Conservation (phyloP, 2,797 vertebrate species). For the Pseudomugil tenellus region DNA sequence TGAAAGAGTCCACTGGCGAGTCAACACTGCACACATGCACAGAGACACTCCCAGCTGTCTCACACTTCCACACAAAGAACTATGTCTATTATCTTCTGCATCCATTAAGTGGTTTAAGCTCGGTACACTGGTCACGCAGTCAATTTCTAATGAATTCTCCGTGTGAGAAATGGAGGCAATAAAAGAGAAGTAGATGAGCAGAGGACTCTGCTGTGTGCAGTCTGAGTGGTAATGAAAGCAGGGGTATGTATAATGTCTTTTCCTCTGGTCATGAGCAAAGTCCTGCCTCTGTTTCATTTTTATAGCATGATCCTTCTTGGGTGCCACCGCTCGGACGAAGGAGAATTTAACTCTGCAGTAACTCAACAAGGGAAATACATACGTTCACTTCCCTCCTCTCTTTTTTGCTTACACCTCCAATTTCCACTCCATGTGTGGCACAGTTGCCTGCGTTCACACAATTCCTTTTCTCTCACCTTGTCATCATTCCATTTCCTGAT, state of each 20-base stretch:
- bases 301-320: conserved; percentile 69
- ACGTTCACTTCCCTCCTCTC: conserved; percentile 22
- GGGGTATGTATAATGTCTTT: conserved; percentile 60
- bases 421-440: conserved; percentile 3
- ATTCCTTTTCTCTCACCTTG: conserved; percentile 23
- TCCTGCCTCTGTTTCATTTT: conserved; percentile 72
- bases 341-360: conserved; percentile 19
- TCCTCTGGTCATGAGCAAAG: conserved; percentile 54
- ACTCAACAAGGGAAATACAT: conserved; percentile 27
- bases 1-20: conserved; percentile 15
- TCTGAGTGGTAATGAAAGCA: conserved; percentile 59
- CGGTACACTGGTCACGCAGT: conserved; percentile 67
- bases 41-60: conserved; percentile 23
- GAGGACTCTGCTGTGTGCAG: conserved; percentile 42
- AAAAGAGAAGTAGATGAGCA: conserved; percentile 65
- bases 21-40: conserved; percentile 32
- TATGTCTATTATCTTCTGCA: conserved; percentile 56
- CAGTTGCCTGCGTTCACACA: conserved; percentile 18
- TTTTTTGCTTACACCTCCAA: conserved; percentile 16
- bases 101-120: conserved; percentile 70
- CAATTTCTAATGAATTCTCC: conserved; percentile 72
- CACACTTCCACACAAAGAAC: conserved; percentile 20
- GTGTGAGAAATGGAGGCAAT: conserved; percentile 72
- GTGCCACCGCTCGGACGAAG: conserved; percentile 31
- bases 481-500: conserved; percentile 9